A percentile compares a stretch with the other conserved stretches of the same genome.
phyloP scores from a whole-genome alignment of 2,888 invertebrate species.

The Scaptomyza cyrtandrae region DNA sequence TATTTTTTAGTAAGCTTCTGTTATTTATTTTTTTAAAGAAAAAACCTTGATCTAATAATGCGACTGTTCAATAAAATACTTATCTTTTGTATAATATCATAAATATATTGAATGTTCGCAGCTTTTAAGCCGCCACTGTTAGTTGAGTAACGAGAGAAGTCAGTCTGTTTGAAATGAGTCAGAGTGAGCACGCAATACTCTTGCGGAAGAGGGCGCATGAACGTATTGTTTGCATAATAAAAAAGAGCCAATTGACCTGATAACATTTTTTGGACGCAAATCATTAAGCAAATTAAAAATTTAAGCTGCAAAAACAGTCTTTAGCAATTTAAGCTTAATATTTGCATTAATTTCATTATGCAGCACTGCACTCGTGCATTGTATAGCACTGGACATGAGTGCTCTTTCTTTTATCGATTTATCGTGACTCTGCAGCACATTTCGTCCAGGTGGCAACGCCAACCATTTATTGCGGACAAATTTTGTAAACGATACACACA shows the following conservation, averaged over 20 bases:
- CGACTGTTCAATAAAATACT: not conserved
- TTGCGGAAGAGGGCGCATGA: conserved; percentile 21
- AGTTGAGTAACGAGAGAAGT: conserved; percentile 27
- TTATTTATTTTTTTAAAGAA: not conserved
- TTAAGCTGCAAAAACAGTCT: not conserved
- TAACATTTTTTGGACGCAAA: not conserved
- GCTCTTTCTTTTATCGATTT: conserved; percentile 13
- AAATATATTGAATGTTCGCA: not conserved
- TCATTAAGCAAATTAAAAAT: not conserved
- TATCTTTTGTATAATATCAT: not conserved
- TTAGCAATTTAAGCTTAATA: conserved; percentile 8
- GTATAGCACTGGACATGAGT: not conserved
- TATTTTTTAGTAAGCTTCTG: not conserved
- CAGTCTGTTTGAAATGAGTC: conserved; percentile 16
- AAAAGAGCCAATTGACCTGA: not conserved
- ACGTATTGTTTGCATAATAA: conserved; percentile 11
- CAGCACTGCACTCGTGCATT: conserved; percentile 6
- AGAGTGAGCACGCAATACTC: conserved; percentile 45
- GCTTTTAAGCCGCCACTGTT: conserved; percentile 32
- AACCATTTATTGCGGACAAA: conserved; percentile 25
- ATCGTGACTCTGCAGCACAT: not conserved
- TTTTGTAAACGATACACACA: conserved; percentile 35
- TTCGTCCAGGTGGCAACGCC: conserved; percentile 19
- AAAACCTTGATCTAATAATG: not conserved
- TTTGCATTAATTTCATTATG: conserved; percentile 10